Evolutionary conservation across 2,113 vertebrate species (phyloP), one percentile per base, ranked within the genome.

Genomic region (Tragelaphus scriptus): DNA sequence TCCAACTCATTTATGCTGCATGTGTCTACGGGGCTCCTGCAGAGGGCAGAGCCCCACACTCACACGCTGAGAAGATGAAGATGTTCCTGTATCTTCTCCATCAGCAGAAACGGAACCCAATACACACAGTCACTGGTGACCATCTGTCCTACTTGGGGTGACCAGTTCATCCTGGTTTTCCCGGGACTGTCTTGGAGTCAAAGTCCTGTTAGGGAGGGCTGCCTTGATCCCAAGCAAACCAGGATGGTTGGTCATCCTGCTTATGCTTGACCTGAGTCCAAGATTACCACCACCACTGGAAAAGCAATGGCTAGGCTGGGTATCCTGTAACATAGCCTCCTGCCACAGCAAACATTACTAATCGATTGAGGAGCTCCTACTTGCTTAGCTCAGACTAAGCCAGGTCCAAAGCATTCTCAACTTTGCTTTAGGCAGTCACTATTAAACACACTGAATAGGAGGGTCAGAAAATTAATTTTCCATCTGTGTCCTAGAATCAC

Each of bases 1-100:
- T 93, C 91, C 95, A 97, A 85, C 36, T 84, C 86, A 77, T 96
- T 95, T 95, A 81, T 88, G 92, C 65, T 75, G 53, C 63, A 23
- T 8, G 14, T 84, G 59, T 85, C 86, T 97, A 28, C 25, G 6
- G 30, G 75, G 94, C 65, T 71, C 88, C 93, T 61, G 14, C 1
- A 6, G 87, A 95, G 80, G 56, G 58, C 30, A 88, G 88, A 93
- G 82, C 40, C 85, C 71, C 79, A 30, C 0, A 1, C 40, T 6
- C 32, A 10, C 17, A 40, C 28, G 77, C 47, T 0, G 26, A 77
- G 55, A 47, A 65, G 79, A 23, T 17, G 9, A 51, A 25, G 82
- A 77, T 0, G 2, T 32, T 68, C 26, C 6, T 3, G 36, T 0
- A 0, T 21, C 49, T 81, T n/a, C 49, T 14, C 15, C 15, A 8